These are phyloP conservation scores for Charina bottae DNA, from an alignment of 2,113 vertebrate genomes.

Conservation along the genomic window DNA sequence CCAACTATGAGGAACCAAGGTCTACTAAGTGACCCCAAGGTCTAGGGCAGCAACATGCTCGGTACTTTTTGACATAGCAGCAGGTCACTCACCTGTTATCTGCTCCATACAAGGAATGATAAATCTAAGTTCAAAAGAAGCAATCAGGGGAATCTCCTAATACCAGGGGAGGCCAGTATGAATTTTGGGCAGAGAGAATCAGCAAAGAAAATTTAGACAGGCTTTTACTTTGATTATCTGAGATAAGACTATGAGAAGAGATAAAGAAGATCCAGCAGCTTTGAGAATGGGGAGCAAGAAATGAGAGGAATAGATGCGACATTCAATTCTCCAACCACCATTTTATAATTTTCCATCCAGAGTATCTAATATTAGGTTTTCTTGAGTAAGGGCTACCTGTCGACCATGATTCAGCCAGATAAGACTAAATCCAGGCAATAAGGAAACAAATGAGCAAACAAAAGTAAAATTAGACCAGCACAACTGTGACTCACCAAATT, in stretches of 20 bases:
- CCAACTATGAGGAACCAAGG: background rate
- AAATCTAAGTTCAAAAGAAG: background rate
- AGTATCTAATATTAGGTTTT: background rate
- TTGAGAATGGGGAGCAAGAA: background rate
- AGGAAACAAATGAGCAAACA: background rate
- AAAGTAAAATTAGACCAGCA: background rate
- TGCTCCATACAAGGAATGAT: background rate
- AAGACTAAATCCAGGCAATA: background rate
- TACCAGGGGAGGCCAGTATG: background rate
- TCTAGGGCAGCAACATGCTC: too few species aligned
- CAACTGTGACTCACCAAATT: background rate
- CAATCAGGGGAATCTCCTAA: background rate
- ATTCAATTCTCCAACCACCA: background rate
- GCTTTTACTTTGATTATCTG: background rate
- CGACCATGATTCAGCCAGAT: background rate
- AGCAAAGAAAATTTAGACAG: background rate
- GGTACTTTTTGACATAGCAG: background rate
- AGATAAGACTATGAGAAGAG: background rate
- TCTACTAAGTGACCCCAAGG: background rate
- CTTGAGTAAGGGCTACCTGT: background rate
- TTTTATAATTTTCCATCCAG: background rate
- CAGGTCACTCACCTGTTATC: background rate
- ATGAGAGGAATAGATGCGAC: too few species aligned
- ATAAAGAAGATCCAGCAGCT: background rate
- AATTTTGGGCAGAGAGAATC: background rate